Conservation (phyloP, 1,140 invertebrate species). For the Drosophila eugracilis region DNA sequence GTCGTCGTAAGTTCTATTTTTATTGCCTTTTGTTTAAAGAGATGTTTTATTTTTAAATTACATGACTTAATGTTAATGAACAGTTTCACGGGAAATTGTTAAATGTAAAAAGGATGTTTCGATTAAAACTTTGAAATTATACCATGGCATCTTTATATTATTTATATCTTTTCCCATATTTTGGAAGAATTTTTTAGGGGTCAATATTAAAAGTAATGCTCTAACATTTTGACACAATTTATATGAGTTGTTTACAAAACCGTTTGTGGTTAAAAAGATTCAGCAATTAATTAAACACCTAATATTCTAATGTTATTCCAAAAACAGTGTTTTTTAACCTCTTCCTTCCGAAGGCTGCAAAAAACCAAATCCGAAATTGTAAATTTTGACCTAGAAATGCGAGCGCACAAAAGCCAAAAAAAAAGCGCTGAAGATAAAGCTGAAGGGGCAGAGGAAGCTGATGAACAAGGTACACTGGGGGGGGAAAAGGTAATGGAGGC, state of each 20-base stretch:
- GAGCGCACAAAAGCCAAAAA: neutral
- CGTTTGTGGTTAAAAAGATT: neutral
- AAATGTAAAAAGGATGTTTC: neutral
- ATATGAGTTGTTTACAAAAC: neutral
- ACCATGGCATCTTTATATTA: neutral
- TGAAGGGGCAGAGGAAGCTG: neutral
- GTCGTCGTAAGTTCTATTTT: conserved; percentile 2
- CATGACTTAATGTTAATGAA: neutral
- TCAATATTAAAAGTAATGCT: too few relatives aligned
- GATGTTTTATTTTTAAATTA: neutral
- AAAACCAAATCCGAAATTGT: conserved; percentile 25
- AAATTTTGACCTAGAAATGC: conserved; percentile 71
- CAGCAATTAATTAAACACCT: conserved; percentile 1
- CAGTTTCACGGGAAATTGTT: neutral
- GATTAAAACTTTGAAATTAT: neutral
- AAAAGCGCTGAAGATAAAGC: conserved; percentile 21
- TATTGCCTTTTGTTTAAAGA: conserved; percentile 4
- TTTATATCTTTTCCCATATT: neutral
- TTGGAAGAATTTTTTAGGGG: neutral
- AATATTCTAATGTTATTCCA: conserved; percentile 1
- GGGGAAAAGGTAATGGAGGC: neutral
- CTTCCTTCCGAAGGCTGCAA: neutral
- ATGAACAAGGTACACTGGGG: conserved; percentile 1
- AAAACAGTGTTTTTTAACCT: neutral
- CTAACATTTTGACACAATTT: neutral